phyloP scores from a whole-genome alignment of 2,113 vertebrate species.

The Oryzias celebensis region DNA sequence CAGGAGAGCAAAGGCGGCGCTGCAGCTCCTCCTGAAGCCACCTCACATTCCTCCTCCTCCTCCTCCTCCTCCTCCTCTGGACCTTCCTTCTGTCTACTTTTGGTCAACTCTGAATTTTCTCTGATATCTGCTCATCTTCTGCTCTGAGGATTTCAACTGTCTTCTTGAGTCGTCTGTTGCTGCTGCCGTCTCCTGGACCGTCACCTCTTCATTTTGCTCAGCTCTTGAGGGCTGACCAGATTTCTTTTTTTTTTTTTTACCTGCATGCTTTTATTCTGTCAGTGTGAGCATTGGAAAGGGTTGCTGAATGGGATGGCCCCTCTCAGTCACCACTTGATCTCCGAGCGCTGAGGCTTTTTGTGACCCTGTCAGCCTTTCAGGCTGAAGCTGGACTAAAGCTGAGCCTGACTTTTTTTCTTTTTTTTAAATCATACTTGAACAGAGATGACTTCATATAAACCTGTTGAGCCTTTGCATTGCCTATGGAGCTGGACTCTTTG shows the following conservation, averaged over 20 bases:
- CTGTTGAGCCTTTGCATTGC: slow-evolving; percentile 35
- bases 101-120: slow-evolving; percentile 30
- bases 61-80: slow-evolving; percentile 48
- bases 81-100: slow-evolving; percentile 56
- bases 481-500: slow-evolving; percentile 87
- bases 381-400: slow-evolving; percentile 70
- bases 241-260: slow-evolving; percentile 1
- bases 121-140: slow-evolving; percentile 21
- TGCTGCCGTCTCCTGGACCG: slow-evolving; percentile 17
- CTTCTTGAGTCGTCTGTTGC: slow-evolving; percentile 19
- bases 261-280: slow-evolving; percentile 51
- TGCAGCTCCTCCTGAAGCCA: slow-evolving; percentile 85
- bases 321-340: neutral
- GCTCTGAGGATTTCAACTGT: slow-evolving; percentile 32
- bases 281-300: slow-evolving; percentile 1
- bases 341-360: slow-evolving; percentile 1
- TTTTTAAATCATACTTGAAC: slow-evolving; percentile 28
- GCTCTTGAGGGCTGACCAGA: neutral
- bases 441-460: slow-evolving; percentile 20
- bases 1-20: slow-evolving; percentile 82
- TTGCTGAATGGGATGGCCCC: slow-evolving; percentile 4
- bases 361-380: slow-evolving; percentile 29
- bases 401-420: slow-evolving; percentile 27
- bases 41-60: slow-evolving; percentile 69
- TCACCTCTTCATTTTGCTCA: slow-evolving; percentile 9